phyloP scores from a whole-genome alignment of 2,888 invertebrate genomes.

The Protodeltote pygarga region DNA sequence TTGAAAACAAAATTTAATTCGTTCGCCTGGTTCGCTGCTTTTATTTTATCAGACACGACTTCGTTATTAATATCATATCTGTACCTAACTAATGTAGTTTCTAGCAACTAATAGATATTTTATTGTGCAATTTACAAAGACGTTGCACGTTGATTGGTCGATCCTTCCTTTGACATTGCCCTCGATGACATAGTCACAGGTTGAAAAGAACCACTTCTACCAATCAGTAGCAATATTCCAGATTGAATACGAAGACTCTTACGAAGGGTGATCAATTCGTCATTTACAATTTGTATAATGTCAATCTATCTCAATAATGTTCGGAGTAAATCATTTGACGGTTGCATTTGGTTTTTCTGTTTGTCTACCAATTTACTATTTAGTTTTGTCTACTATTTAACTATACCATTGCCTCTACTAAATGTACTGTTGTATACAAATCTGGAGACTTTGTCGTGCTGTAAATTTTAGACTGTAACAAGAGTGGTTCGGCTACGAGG shows the following conservation, averaged over 20 bases:
- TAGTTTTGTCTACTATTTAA: constrained; percentile 22
- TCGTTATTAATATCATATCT: no score
- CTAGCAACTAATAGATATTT: no score
- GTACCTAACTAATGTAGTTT: no score
- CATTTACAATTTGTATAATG: constrained; percentile 84
- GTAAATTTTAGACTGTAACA: no score
- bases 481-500: no score
- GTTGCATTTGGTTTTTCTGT: constrained; percentile 43
- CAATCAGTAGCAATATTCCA: constrained; percentile 67
- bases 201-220: constrained; percentile 58
- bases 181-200: constrained; percentile 38
- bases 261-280: constrained; percentile 81
- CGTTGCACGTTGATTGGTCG: constrained; percentile 23
- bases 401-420: constrained; percentile 20
- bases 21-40: no score
- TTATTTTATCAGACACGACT: no score
- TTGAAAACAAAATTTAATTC: no score
- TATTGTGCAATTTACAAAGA: constrained; percentile 13
- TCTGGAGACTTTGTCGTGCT: no score
- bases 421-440: no score
- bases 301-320: constrained; percentile 78
- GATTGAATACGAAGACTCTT: constrained; percentile 61
- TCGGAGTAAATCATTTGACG: constrained; percentile 44
- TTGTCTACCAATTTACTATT: no score
- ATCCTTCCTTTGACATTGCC: constrained; percentile 44